Base-by-base conservation (phyloP, 2,113 vertebrate species). In the Peromyscus leucopus region DNA sequence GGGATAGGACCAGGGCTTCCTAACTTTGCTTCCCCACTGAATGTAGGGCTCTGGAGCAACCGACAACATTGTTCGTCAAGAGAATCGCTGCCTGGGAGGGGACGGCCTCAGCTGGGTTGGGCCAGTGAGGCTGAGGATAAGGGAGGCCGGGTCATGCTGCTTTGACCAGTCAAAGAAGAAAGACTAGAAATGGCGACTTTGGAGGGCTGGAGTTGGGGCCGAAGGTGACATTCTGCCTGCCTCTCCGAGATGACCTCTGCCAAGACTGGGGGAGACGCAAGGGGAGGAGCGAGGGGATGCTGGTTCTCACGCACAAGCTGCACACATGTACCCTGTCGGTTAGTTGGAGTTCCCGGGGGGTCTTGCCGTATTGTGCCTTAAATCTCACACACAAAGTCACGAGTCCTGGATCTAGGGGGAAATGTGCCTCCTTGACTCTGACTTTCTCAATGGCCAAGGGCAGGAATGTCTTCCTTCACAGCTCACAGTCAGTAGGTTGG, bases 261-360 rank as follows among this genome's bases (percentile, higher is more conserved):
- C 36, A 3, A n/a, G 16, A 19, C 1, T 16, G 48, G 5, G 24
- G 4, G 11, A 42, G 2, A 42, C 24, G 5, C 9, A 39, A 7
- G 2, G 21, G 13, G 31, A 5, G 9, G 51, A 6, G 21, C 2
- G 0, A 9, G 19, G 86, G 36, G 36, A 19, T 22, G 42, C 5
- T 24, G 13, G 16, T 12, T 76, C 42, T 71, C 59, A 26, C 28
- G 51, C 11, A 51, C 51, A 51, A 79, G 69, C 46, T 74, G 16
- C 36, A 1, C 74, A 22, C 2, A 0, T n/a, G 39, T 46, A 24
- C 46, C 17, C 10, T 57, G 42, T 21, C 42, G 31, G 42, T 46
- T 42, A 42, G 39, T 5, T 36, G 13, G 51, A 22, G 10, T 78
- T 59, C 36, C 69, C 42, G 26, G 48, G 55, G 55, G 31, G 5